These are phyloP conservation scores for Andrena cerasifolii DNA, from an alignment of 1,140 invertebrate species.

Conservation along the genomic window DNA sequence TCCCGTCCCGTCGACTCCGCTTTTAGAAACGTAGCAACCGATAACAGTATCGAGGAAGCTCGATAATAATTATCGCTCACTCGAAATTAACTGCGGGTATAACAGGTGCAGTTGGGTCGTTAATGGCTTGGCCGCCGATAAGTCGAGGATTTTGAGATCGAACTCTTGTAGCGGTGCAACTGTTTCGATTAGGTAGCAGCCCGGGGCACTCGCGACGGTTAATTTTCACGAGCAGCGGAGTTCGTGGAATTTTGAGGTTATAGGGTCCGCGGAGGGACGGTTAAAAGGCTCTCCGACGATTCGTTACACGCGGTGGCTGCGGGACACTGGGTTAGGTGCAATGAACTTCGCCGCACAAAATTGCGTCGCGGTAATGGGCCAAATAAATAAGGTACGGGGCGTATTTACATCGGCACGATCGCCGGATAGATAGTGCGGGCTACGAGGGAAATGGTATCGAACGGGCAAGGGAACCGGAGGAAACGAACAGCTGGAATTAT, in stretches of 20 bases:
- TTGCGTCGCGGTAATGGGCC: not conserved
- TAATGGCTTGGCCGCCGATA: no score
- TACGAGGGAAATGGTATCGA: conserved; percentile 5
- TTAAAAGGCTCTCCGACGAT: not conserved
- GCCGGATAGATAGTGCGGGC: not conserved
- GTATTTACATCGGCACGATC: conserved; percentile 24
- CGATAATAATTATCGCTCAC: no score
- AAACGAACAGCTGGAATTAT: conserved; percentile 49
- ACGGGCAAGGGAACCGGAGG: not conserved
- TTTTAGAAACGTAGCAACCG: no score
- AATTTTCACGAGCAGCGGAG: not conserved
- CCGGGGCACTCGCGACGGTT: not conserved
- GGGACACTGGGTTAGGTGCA: conserved; percentile 24
- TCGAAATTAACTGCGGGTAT: no score
- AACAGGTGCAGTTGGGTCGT: conserved; percentile 17
- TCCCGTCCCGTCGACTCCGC: no score
- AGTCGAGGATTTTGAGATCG: no score
- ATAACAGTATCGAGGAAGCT: no score
- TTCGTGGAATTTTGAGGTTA: conserved; percentile 33
- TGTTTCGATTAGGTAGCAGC: no score
- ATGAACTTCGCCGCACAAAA: conserved; percentile 43
- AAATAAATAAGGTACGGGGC: conserved; percentile 26
- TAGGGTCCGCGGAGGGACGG: not conserved
- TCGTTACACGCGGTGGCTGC: not conserved
- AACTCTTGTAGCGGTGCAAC: no score